Base-by-base conservation (phyloP, 2,113 vertebrate genomes). In the Dendropsophus ebraccatus region DNA sequence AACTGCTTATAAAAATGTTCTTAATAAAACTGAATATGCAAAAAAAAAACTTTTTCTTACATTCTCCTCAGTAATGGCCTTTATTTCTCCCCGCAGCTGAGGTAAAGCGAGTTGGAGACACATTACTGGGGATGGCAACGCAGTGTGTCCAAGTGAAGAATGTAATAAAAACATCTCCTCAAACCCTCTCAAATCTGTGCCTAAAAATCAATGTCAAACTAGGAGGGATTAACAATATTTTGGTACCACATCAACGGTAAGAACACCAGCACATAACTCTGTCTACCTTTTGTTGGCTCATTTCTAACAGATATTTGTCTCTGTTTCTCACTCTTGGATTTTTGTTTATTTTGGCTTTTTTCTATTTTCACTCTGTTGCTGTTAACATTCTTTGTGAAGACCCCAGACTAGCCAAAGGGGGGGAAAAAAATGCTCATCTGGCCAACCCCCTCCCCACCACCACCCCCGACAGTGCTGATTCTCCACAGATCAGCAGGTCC, bases 71-170 rank as follows among this genome's bases (percentile, higher is more conserved):
- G 14, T 65, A 41, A 62, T 81, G 1, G 12, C 4, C 52, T 69
- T 13, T 30, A 4, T 84, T 45, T 77, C 82, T 12, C 8, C 41
- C 41, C 8, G 41, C 8, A 99, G 98, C 98, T 49, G 98, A 99
- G 91, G 98, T 99, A 87, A 99, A 99, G 91, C 97, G 97, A 5
- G 98, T 99, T 84, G 98, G 98, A 85, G 98, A 99, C 88, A 99
- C 98, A 0, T 95, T 99, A 72, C 76, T 99, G 87, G 98, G 98
- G 85, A 99, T 99, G 98, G 98, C 98, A 87, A 99, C 98, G 0
- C 98, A 99, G 90, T 99, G 98, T 87, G 97, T 99, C 81, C 97
- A 99, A 94, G 98, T 99, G 91, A 99, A 99, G 95, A 99, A 99
- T 49, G 98, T 99, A 92, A 98, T 99, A 82, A 99, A 99, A 94